A percentile compares a stretch with the other conserved stretches of the same genome.
These are phyloP conservation scores for Campylorhamphus procurvoides DNA, from an alignment of 2,113 vertebrate species.

Conservation along the genomic window DNA sequence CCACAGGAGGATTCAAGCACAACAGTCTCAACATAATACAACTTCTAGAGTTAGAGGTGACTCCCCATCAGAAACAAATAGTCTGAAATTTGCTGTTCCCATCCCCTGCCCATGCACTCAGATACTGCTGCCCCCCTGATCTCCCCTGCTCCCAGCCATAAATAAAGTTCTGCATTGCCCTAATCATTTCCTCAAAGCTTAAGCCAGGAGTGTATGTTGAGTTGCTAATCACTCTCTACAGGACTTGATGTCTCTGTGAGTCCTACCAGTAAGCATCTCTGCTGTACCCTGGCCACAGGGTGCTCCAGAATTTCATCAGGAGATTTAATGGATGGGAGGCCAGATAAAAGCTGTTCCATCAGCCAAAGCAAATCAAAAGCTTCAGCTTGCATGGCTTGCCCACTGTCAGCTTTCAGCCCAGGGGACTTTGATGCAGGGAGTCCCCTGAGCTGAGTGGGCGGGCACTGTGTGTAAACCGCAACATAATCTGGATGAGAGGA, in stretches of 20 bases:
- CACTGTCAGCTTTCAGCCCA: background rate
- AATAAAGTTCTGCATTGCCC: background rate
- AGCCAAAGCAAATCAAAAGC: background rate
- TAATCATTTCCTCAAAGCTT: background rate
- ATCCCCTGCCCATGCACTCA: background rate
- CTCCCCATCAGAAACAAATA: background rate
- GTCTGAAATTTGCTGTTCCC: background rate
- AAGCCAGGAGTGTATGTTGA: background rate
- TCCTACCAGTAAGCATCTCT: background rate
- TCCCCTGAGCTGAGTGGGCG: fast-evolving
- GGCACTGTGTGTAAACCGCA: background rate
- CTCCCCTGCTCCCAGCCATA: background rate
- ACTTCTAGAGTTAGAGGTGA: background rate
- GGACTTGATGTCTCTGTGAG: background rate
- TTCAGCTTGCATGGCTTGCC: background rate
- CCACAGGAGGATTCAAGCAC: background rate
- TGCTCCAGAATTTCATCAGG: background rate
- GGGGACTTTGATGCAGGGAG: background rate
- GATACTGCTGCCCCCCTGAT: fast-evolving
- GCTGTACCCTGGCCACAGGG: no score
- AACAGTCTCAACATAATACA: background rate
- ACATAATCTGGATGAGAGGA: background rate
- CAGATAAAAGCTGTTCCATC: background rate
- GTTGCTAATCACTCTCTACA: background rate
- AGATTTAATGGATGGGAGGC: background rate